Conservation (phyloP, 2,888 invertebrate species). For the Megamerina dolium region DNA sequence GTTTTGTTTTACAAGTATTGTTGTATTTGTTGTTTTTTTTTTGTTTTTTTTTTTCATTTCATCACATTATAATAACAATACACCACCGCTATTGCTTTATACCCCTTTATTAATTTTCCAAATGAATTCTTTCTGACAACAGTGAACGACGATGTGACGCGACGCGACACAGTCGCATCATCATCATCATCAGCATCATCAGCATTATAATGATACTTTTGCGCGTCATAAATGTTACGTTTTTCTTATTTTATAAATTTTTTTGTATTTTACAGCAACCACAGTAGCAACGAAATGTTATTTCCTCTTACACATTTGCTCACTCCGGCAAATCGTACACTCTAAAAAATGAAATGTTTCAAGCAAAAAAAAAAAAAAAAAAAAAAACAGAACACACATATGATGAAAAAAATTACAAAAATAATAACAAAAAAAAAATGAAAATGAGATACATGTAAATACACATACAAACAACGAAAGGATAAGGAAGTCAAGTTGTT, state of each 20-base stretch:
- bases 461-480: slow-evolving; percentile 14
- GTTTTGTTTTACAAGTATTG: too few species aligned
- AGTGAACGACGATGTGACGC: not conserved
- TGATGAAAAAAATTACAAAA: slow-evolving; percentile 10
- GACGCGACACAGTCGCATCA: slow-evolving; percentile 13
- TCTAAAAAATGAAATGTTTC: too few species aligned
- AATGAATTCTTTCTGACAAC: slow-evolving; percentile 31
- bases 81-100: too few species aligned
- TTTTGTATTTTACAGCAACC: too few species aligned
- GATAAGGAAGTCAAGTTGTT: slow-evolving; percentile 14
- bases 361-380: slow-evolving; percentile 20
- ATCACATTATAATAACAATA: too few species aligned
- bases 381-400: slow-evolving; percentile 6
- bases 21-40: too few species aligned
- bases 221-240: slow-evolving; percentile 39
- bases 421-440: slow-evolving; percentile 19
- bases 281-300: slow-evolving; percentile 20
- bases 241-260: too few species aligned
- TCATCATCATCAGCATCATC: slow-evolving; percentile 13
- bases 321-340: too few species aligned
- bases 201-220: slow-evolving; percentile 25
- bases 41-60: too few species aligned
- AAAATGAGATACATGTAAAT: too few species aligned
- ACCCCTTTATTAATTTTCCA: slow-evolving; percentile 35
- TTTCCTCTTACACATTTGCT: too few species aligned